Evolutionary conservation across 2,888 invertebrate genomes (phyloP), one percentile per base, ranked within the genome.

Genomic region (Cataglyphis albicans): DNA sequence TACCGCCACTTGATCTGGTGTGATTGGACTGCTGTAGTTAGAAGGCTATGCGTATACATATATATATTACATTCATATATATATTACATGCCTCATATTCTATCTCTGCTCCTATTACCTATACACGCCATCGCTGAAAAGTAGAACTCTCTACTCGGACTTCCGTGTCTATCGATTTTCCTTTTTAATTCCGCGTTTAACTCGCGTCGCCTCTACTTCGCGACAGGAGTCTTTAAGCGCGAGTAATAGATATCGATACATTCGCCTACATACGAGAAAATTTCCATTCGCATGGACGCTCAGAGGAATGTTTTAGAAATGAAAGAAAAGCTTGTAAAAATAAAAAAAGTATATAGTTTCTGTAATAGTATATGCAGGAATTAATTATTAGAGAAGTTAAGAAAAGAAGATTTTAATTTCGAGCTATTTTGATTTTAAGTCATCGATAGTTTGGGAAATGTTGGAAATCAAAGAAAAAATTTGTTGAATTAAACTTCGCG

Each of bases 1-100:
- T 98, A 98, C 96, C 95, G 94, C 94, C 94, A 95, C 94, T 95
- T 95, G 95, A 95, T 95, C 95, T 94, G 95, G 95, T 95, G 94
- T 95, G 94, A 94, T 95, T 94, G 93, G 94, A 94, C 94, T 94
- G 94, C 94, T 94, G 94, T 94, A 94, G 94, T 94, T 94, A 94
- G 94, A 94, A 93, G 92, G 94, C 94, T 94, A 94, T 94, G 94
- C 94, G 93, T 86, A 86, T 64, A 85, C 73, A 83, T 83, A 81
- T 74, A 63, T 65, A 67, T 64, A 64, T 55, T 74, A 63, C 83
- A 81, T 81, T 83, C 78, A 57, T 82, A 82, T 82, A 82, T 86
- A 84, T 78, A 81, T 75, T 59, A 78, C 32, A 64, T 70, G 72
- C 44, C 78, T 72, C 57, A 25, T 67, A 76, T 41, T 67, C 44